Base-by-base conservation (phyloP, 2,113 vertebrate species). In the Oenanthe melanoleuca region DNA sequence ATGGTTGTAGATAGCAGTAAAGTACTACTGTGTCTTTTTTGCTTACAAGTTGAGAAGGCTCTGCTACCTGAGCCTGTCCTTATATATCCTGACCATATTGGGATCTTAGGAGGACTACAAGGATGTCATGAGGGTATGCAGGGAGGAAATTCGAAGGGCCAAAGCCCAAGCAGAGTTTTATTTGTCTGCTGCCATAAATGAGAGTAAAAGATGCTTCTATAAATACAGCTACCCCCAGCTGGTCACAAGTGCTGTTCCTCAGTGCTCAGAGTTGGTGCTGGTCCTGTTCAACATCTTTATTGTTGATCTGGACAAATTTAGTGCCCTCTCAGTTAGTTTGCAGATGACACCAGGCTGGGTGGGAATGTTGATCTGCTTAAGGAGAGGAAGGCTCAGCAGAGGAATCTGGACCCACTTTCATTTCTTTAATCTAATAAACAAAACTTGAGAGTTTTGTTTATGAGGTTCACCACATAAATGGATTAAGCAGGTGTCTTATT, bases 391-490 rank as follows among this genome's bases (percentile, higher is more conserved):
- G 21, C 11, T 75, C 40, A 31, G 34, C 29, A 31, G 20, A 14
- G 14, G 20, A 17, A 74, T 21, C 14, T 31, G 55, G 40, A 11
- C 29, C 1, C 0, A 0, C 18, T 82, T 89, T 75, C 18, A 26
- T 3, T 5, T 11, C 34, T 93, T 4, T 4, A 45, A 59, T 65
- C 34, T 88, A 38, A n/a, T 63, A 59, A 74, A 63, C 3, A 63
- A 49, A 77, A 47, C 5, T 38, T 10, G 11, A 19, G 21, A 16
- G 10, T 59, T 65, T 65, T 77, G 29, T 87, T 86, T 55, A 37
- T 63, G 60, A 60, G 33, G 45, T 60, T 38, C 16, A 16, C 47
- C 33, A 7, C 65, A 52, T 38, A 88, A 64, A 42, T 63, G 12
- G 8, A 50, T 44, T 88, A 66, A 65, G 24, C 11, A 53, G 11